phyloP scores from a whole-genome alignment of 2,888 invertebrate species.

The Ellobium chinense region DNA sequence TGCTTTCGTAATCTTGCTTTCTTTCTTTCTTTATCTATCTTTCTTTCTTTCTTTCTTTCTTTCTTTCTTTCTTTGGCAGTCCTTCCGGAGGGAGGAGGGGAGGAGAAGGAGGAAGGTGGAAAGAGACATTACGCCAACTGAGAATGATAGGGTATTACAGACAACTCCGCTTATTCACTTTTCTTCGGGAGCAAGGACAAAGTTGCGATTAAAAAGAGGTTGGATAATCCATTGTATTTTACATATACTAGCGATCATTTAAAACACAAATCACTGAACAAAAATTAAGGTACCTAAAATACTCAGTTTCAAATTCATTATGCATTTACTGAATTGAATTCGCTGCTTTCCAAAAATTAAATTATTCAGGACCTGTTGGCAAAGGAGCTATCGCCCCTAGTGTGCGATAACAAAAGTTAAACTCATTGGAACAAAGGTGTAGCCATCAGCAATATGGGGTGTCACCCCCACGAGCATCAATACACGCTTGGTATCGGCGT shows the following conservation, averaged over 20 bases:
- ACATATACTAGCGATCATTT: background rate
- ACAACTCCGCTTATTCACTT: too few relatives aligned
- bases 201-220: too few relatives aligned
- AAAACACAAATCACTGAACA: background rate
- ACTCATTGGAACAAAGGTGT: background rate
- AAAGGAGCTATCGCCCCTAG: too few relatives aligned
- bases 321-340: background rate
- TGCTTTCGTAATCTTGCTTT: too few relatives aligned
- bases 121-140: too few relatives aligned
- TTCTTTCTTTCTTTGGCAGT: background rate
- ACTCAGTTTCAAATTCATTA: background rate
- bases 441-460: background rate
- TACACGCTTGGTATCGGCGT: background rate
- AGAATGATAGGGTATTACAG: too few relatives aligned
- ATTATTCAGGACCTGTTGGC: background rate
- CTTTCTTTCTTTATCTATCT: slow-evolving; percentile 17
- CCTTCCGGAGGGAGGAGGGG: too few relatives aligned
- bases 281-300: background rate
- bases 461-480: background rate
- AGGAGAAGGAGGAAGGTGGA: too few relatives aligned
- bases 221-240: background rate
- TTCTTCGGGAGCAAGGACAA: too few relatives aligned
- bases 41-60: background rate
- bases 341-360: background rate
- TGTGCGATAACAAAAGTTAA: background rate